Evolutionary conservation across 2,113 vertebrate species (phyloP).

Genomic region (Illadopsis cleaveri): DNA sequence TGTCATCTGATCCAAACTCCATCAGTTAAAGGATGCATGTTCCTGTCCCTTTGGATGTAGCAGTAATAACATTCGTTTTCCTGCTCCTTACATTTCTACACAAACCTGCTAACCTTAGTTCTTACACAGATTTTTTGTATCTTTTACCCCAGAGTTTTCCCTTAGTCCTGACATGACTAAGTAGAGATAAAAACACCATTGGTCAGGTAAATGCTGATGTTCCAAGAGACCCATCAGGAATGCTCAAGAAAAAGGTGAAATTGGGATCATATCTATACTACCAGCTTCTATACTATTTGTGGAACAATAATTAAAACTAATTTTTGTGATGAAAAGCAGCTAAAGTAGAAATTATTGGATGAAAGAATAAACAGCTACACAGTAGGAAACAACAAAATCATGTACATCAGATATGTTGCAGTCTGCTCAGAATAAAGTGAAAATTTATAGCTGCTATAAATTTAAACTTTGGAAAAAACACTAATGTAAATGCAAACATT

Average conservation of each 20-base stretch:
- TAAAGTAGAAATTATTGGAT: neutral
- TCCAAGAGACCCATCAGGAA: neutral
- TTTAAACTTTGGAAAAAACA: neutral
- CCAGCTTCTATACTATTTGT: neutral
- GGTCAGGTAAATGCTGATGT: neutral
- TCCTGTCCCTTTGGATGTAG: neutral
- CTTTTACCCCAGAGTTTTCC: neutral
- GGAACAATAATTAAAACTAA: neutral
- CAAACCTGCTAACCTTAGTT: neutral
- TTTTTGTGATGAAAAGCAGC: neutral
- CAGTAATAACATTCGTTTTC: neutral
- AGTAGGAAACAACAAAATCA: neutral
- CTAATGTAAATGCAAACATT: neutral
- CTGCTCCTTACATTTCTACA: neutral
- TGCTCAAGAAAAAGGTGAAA: neutral
- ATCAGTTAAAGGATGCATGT: neutral
- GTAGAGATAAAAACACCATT: neutral
- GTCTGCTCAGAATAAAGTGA: neutral
- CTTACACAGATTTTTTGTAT: neutral
- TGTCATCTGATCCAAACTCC: neutral
- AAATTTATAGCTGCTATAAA: neutral
- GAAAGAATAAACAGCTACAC: neutral
- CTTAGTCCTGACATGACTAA: neutral
- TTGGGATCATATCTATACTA: neutral
- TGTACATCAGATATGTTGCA: fast-evolving